Evolutionary conservation across 2,113 vertebrate species (phyloP).

Genomic region (Myotis lucifugus): DNA sequence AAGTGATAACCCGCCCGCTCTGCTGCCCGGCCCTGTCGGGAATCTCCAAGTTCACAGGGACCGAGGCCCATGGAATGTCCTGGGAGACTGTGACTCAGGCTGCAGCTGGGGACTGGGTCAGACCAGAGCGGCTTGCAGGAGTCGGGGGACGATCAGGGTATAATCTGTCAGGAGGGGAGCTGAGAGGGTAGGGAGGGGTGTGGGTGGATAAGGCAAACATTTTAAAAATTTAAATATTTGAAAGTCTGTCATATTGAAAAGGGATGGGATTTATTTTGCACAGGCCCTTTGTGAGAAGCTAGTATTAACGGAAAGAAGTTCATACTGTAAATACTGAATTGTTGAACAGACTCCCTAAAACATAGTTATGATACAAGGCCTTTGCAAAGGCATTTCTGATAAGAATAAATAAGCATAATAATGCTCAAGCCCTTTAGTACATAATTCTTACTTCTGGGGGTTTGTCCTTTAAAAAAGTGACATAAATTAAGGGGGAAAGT

Average conservation of each 20-base stretch:
- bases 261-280: neutral
- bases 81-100: constrained; percentile 36
- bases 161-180: neutral
- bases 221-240: neutral
- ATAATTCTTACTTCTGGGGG: constrained; percentile 49
- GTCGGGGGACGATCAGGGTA: neutral
- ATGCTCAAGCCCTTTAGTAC: neutral
- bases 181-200: neutral
- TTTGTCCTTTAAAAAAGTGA: neutral
- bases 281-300: neutral
- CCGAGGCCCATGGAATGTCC: constrained; percentile 46
- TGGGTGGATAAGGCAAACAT: too few species aligned
- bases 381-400: constrained; percentile 6
- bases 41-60: constrained; percentile 3
- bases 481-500: neutral
- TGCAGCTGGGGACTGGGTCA: neutral
- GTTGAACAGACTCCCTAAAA: neutral
- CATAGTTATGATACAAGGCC: neutral
- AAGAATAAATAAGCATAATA: constrained; percentile 23
- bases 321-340: neutral
- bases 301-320: neutral
- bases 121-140: neutral
- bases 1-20: too few species aligned
- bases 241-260: constrained; percentile 6
- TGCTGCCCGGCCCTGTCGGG: neutral